phyloP scores from a whole-genome alignment of 2,888 invertebrate species.

The Andrena hattorfiana region DNA sequence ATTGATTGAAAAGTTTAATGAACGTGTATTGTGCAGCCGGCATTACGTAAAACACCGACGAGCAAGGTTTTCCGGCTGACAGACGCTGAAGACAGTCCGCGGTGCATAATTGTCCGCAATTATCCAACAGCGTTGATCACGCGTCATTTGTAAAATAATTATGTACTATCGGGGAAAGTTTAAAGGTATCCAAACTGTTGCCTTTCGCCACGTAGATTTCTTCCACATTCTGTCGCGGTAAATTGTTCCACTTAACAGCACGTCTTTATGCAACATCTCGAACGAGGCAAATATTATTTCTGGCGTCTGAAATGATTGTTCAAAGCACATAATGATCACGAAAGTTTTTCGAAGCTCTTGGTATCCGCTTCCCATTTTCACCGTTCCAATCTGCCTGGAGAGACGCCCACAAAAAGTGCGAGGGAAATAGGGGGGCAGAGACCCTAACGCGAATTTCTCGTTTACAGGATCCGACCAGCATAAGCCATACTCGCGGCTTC shows the following conservation, averaged over 20 bases:
- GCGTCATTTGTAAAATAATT: constrained; percentile 13
- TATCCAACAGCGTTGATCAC: constrained; percentile 14
- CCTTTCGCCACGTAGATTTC: neutral
- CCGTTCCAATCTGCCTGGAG: constrained; percentile 11
- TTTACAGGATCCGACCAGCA: neutral
- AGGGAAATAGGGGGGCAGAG: too few relatives aligned
- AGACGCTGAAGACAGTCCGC: neutral
- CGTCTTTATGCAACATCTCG: neutral
- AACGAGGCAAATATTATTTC: neutral
- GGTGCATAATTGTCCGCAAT: constrained; percentile 33
- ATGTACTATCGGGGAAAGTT: neutral
- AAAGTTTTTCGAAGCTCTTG: constrained; percentile 26
- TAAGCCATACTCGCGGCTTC: neutral
- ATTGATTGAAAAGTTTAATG: constrained; percentile 13
- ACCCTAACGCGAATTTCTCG: constrained; percentile 8
- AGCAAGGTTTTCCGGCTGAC: neutral
- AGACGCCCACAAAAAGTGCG: constrained; percentile 8
- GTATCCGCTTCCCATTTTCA: neutral
- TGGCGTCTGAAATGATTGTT: neutral
- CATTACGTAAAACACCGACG: neutral
- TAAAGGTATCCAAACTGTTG: neutral
- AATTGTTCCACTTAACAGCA: neutral
- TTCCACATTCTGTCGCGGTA: neutral
- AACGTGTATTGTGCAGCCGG: neutral
- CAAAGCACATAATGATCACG: constrained; percentile 32